A percentile compares a stretch with the other conserved stretches of the same genome.
Evolutionary conservation across 2,888 invertebrate species (phyloP).

Genomic region (Pyrrhosoma nymphula): DNA sequence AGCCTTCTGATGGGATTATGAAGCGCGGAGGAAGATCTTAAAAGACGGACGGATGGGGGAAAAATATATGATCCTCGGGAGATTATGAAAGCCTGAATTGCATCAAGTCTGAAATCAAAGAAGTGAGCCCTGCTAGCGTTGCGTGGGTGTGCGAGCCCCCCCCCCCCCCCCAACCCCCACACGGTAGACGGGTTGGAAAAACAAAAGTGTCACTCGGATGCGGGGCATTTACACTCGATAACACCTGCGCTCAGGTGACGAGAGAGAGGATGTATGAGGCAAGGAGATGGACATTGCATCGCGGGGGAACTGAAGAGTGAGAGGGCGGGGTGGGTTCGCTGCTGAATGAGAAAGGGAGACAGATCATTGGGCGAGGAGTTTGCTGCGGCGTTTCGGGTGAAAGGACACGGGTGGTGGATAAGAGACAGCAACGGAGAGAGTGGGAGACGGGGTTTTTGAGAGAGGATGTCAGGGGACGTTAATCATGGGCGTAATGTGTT

Average conservation of each 20-base stretch:
- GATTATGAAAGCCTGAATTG: not conserved
- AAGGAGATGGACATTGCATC: too few species aligned
- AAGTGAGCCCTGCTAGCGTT: too few species aligned
- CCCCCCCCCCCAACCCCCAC: too few species aligned
- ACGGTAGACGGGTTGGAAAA: not conserved
- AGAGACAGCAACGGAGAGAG: not conserved
- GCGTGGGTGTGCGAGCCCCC: too few species aligned
- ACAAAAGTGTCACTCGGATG: not conserved
- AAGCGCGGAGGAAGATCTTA: not conserved
- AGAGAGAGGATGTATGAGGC: not conserved
- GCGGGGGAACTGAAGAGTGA: not conserved
- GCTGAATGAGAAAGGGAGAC: not conserved
- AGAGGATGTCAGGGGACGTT: not conserved
- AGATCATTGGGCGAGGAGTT: not conserved
- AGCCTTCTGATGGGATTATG: constrained; percentile 1
- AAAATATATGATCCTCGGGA: not conserved
- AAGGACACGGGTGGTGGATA: not conserved
- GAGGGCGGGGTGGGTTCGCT: not conserved
- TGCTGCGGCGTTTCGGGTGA: not conserved
- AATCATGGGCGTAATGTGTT: constrained; percentile 59
- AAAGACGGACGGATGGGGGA: not conserved
- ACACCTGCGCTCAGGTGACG: not conserved
- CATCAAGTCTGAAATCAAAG: not conserved
- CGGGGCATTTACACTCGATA: not conserved
- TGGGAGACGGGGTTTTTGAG: not conserved